Percentiles rank a stretch among this genome's conserved stretches.
Conservation (phyloP, 1,140 invertebrate genomes). For the Psilanteris sp. region DNA sequence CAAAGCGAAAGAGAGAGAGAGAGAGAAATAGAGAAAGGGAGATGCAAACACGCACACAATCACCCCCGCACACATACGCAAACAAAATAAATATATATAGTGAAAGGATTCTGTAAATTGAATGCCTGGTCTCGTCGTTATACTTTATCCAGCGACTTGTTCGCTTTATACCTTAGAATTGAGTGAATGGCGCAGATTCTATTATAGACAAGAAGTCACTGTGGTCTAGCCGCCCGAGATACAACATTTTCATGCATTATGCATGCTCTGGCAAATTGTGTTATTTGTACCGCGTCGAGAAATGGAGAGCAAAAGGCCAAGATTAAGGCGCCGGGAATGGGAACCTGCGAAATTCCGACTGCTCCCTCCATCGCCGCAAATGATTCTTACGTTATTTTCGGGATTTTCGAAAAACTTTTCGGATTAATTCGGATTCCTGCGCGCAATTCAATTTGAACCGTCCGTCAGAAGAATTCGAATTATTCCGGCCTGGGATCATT, state of each 20-base stretch:
- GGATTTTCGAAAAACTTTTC: conserved; percentile 25
- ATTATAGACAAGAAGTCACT: conserved; percentile 78
- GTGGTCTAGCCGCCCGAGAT: conserved; percentile 68
- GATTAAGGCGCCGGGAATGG: conserved; percentile 50
- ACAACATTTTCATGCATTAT: conserved; percentile 77
- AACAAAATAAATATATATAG: conserved; percentile 26
- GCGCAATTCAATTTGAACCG: too few species aligned
- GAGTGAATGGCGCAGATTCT: conserved; percentile 76
- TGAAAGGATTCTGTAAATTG: conserved; percentile 75
- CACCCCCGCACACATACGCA: not conserved
- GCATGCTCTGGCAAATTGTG: conserved; percentile 76
- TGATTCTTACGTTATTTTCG: conserved; percentile 4
- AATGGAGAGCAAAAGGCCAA: conserved; percentile 54
- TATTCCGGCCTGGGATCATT: too few species aligned
- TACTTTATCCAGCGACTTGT: conserved; percentile 72
- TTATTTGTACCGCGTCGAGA: conserved; percentile 70
- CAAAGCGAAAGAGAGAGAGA: conserved; percentile 44
- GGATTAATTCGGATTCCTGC: conserved; percentile 13
- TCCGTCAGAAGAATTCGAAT: too few species aligned
- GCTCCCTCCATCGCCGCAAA: conserved; percentile 13
- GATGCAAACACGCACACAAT: conserved; percentile 65
- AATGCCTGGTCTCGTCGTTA: conserved; percentile 74
- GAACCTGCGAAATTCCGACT: conserved; percentile 31
- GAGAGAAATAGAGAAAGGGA: conserved; percentile 62
- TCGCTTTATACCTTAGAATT: conserved; percentile 74